These are phyloP conservation scores for Natrix natrix DNA, from an alignment of 2,797 vertebrate species.

Conservation along the genomic window DNA sequence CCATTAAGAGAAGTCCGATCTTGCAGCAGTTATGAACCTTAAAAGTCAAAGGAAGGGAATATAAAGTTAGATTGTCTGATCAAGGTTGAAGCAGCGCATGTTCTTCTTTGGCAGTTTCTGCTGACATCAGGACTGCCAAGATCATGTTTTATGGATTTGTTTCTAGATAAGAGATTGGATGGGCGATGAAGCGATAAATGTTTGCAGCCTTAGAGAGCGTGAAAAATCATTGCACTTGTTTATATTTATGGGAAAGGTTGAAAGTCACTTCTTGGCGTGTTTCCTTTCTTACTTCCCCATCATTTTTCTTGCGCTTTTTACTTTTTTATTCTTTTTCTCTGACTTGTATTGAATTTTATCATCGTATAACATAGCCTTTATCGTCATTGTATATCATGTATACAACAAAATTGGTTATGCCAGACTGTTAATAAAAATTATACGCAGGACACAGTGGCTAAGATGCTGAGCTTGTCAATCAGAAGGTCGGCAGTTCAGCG, in stretches of 20 bases:
- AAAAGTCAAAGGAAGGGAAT: not conserved
- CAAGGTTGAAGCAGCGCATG: not conserved
- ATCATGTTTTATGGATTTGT: not conserved
- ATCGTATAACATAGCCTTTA: too few species aligned
- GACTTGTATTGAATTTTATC: not conserved
- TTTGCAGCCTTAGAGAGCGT: not conserved
- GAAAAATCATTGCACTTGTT: not conserved
- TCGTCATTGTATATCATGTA: too few species aligned
- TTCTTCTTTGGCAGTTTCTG: not conserved
- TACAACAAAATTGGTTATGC: too few species aligned
- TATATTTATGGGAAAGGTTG: not conserved
- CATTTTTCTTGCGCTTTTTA: not conserved
- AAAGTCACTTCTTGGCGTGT: not conserved
- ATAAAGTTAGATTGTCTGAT: not conserved
- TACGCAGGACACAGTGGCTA: too few species aligned
- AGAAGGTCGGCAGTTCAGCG: too few species aligned
- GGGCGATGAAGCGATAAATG: not conserved
- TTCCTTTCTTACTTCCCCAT: not conserved
- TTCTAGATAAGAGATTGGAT: not conserved
- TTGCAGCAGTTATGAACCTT: not conserved
- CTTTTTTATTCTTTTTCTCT: not conserved
- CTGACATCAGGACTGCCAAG: not conserved
- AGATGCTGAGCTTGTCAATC: too few species aligned
- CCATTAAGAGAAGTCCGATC: not conserved
- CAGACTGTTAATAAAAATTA: too few species aligned